phyloP scores from a whole-genome alignment of 2,888 invertebrate genomes.

The Macrosiphum euphorbiae region DNA sequence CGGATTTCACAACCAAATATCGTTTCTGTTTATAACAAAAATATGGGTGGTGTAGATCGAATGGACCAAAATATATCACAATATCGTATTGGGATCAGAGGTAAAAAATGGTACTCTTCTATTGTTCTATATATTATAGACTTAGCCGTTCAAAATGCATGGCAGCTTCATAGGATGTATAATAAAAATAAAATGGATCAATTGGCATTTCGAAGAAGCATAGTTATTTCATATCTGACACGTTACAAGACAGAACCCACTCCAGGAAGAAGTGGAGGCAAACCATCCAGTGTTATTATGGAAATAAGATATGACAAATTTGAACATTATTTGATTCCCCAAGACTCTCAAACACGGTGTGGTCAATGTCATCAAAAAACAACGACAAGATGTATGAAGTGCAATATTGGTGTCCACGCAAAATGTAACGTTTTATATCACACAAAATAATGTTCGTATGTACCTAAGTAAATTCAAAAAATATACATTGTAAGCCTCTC shows the following conservation, averaged over 20 bases:
- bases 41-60: conserved; percentile 4
- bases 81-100: conserved; percentile 22
- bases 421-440: conserved; percentile 37
- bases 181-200: conserved; percentile 24
- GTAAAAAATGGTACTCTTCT: conserved; percentile 32
- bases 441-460: conserved; percentile 29
- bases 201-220: conserved; percentile 39
- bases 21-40: conserved; percentile 29
- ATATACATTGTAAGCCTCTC: conserved; percentile 7
- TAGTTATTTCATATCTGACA: conserved; percentile 33
- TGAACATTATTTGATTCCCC: conserved; percentile 26
- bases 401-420: conserved; percentile 36
- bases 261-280: conserved; percentile 23
- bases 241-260: conserved; percentile 6
- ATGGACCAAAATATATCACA: conserved; percentile 27
- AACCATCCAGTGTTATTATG: conserved; percentile 22
- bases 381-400: conserved; percentile 40
- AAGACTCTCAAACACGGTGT: conserved; percentile 37
- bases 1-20: conserved; percentile 27
- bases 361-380: conserved; percentile 41
- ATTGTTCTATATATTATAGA: conserved; percentile 40
- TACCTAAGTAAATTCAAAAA: conserved; percentile 17
- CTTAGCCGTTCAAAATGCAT: conserved; percentile 13
- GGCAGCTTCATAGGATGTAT: conserved; percentile 20
- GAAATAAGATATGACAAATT: conserved; percentile 38